Evolutionary conservation across 2,888 invertebrate genomes (phyloP).

Genomic region (Halictus quadricinctus): DNA sequence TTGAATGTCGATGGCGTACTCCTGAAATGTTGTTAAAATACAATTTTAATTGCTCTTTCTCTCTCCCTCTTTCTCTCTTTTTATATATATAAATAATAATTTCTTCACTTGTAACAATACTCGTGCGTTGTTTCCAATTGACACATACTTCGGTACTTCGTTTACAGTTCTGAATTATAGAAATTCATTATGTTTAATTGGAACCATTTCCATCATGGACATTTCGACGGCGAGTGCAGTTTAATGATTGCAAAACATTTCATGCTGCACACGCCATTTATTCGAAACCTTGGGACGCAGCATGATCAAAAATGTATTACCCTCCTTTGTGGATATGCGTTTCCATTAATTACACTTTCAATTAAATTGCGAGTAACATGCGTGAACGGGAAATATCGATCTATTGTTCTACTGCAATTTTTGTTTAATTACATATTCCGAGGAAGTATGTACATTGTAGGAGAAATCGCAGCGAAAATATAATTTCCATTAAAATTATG

Average conservation of each 20-base stretch:
- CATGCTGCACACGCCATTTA: not conserved
- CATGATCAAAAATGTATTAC: not conserved
- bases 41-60: constrained; percentile 39
- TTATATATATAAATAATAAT: too few relatives aligned
- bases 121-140: not conserved
- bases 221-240: not conserved
- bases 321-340: not conserved
- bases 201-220: not conserved
- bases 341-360: not conserved
- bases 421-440: not conserved
- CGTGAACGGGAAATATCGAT: not conserved
- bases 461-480: too few relatives aligned
- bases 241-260: constrained; percentile 4
- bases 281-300: not conserved
- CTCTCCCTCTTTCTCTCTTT: not conserved
- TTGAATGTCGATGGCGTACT: constrained; percentile 18
- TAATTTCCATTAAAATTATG: too few relatives aligned
- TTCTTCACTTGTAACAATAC: constrained; percentile 27
- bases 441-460: not conserved
- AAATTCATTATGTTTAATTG: constrained; percentile 35
- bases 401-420: not conserved
- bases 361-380: not conserved
- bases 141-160: constrained; percentile 15
- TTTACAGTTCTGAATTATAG: constrained; percentile 43
- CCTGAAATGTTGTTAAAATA: constrained; percentile 46